Evolutionary conservation across 2,113 vertebrate genomes (phyloP).

Genomic region (Mungos mungo): DNA sequence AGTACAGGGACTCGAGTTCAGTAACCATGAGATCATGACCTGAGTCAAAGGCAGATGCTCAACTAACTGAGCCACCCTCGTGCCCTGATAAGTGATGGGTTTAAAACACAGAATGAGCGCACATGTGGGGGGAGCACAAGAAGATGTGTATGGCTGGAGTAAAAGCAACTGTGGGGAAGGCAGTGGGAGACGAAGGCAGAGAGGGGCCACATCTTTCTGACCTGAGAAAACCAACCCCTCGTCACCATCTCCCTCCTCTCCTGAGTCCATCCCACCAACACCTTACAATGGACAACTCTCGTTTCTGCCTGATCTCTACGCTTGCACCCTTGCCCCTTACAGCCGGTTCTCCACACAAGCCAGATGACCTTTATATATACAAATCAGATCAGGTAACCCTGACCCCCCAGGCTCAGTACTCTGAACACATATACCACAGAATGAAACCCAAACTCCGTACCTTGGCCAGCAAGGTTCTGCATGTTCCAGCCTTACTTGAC

Average conservation of each 20-base stretch:
- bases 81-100: too few relatives aligned
- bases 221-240: background rate
- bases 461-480: too few relatives aligned
- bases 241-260: background rate
- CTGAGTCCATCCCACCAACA: background rate
- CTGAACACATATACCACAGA: background rate
- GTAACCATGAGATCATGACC: too few relatives aligned
- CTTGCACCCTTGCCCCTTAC: background rate
- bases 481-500: rapidly evolving
- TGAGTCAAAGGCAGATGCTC: too few relatives aligned
- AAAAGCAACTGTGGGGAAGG: background rate
- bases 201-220: background rate
- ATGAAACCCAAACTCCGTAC: background rate
- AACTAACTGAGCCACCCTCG: too few relatives aligned
- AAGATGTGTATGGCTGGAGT: too few relatives aligned
- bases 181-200: background rate
- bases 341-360: background rate
- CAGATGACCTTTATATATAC: background rate
- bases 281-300: background rate
- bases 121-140: background rate
- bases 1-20: too few relatives aligned
- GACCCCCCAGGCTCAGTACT: background rate
- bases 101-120: background rate
- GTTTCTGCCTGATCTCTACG: background rate
- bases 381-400: background rate